Evolutionary conservation across 1,140 invertebrate species (phyloP), one percentile per base, ranked within the genome.

Genomic region (Sarcophaga peregrina): DNA sequence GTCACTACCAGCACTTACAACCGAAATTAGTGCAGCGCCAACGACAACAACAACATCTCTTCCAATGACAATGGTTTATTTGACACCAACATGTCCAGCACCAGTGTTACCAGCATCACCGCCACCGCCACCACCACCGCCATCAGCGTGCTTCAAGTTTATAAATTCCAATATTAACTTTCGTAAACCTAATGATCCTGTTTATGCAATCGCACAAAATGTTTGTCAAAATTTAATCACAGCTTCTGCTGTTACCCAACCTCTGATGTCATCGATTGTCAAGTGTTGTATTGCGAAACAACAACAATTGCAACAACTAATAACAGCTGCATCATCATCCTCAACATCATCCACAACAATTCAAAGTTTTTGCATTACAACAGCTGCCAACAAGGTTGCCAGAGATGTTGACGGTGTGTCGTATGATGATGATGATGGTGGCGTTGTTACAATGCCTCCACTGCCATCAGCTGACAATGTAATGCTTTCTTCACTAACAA

Each of bases 171-270:
- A 84, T 62, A 48, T 75, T 80, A 50, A 74, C 45, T 76, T 81
- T 52, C 83, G 80, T 68, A 83, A 83, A 81, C 78, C 83, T 17
- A 81, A 68, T 58, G 89, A 88, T 76, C 89, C 89, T 54, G 87
- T 90, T 83, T 90, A 90, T 78, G 89, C 89, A 37, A 89, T 86
- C 83, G 89, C 88, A 89, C 89, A 90, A 89, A 88, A 89, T 82
- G 81, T 85, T 81, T 84, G 85, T 83, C 85, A 86, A 82, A 88
- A 84, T 84, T 85, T 83, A 75, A 86, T 83, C 58, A 86, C 87
- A 62, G 85, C 88, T 74, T 82, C 84, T 48, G 87, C 86, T 25
- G 58, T 89, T 20, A 87, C 87, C 37, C 82, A 89, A 84, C 87
- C 88, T 45, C 83, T 89, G 81, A 89, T 89, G 88, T 86, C 88